phyloP scores from a whole-genome alignment of 2,888 invertebrate genomes.

The Agonopterix arenella region DNA sequence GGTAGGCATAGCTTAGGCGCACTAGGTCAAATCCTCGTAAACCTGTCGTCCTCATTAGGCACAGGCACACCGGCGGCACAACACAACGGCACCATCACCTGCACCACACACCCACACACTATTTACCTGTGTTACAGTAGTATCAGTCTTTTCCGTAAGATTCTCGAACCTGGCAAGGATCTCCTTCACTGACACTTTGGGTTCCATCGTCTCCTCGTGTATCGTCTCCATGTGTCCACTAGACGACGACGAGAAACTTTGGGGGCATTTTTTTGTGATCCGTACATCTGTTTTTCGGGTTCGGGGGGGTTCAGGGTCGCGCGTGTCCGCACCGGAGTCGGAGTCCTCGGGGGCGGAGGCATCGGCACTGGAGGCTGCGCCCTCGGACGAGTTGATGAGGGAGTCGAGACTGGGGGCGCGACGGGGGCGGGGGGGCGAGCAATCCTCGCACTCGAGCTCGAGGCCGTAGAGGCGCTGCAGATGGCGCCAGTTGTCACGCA shows the following conservation, averaged over 20 bases:
- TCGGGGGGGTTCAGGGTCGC: conserved; percentile 55
- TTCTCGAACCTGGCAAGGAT: conserved; percentile 89
- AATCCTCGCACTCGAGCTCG: conserved; percentile 53
- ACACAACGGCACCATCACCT: background rate
- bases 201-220: conserved; percentile 85
- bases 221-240: conserved; percentile 88
- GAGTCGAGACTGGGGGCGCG: conserved; percentile 81
- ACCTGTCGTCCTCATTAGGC: background rate
- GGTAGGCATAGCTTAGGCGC: conserved; percentile 3
- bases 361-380: conserved; percentile 78
- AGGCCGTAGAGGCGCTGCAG: conserved; percentile 69
- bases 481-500: conserved; percentile 75
- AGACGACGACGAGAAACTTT: conserved; percentile 74
- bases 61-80: background rate
- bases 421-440: conserved; percentile 45
- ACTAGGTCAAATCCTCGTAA: conserved; percentile 7
- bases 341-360: conserved; percentile 79
- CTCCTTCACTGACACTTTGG: conserved; percentile 90
- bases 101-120: background rate
- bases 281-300: conserved; percentile 32
- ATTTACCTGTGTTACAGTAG: conserved; percentile 2
- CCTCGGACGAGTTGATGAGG: conserved; percentile 82
- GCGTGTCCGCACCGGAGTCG: conserved; percentile 82
- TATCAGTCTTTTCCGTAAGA: conserved; percentile 70
- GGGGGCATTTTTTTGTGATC: conserved; percentile 56